Conservation (phyloP, 1,140 invertebrate genomes). For the Sycobia sp. region DNA sequence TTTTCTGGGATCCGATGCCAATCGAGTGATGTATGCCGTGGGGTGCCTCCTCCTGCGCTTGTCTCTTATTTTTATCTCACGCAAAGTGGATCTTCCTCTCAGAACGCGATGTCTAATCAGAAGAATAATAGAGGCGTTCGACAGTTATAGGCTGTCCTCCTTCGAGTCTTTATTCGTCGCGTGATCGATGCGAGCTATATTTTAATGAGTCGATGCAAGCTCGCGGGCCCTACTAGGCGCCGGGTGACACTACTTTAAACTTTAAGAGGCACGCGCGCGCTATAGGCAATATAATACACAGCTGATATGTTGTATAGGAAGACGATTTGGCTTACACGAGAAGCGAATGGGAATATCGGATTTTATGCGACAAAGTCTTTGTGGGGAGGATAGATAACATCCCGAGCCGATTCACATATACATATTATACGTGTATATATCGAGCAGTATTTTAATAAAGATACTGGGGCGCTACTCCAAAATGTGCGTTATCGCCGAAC, state of each 20-base stretch:
- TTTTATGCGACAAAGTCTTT: too few species aligned
- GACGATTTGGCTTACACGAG: not conserved
- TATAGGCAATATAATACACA: too few species aligned
- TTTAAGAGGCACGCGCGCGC: not conserved
- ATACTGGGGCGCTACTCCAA: too few species aligned
- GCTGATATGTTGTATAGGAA: not conserved
- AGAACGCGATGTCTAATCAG: slow-evolving; percentile 17
- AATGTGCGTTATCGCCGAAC: too few species aligned
- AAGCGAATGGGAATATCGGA: too few species aligned
- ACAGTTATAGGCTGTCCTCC: too few species aligned
- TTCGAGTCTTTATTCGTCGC: not conserved
- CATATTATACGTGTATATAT: too few species aligned
- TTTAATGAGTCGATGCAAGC: slow-evolving; percentile 1
- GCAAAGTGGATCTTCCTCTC: slow-evolving; percentile 15
- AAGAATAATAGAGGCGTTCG: slow-evolving; percentile 23
- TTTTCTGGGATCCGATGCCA: slow-evolving; percentile 28
- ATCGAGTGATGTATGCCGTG: slow-evolving; percentile 27
- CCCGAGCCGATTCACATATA: too few species aligned
- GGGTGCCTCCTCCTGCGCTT: not conserved
- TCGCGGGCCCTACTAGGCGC: not conserved
- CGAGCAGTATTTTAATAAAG: too few species aligned
- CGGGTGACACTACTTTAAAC: too few species aligned
- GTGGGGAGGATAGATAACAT: too few species aligned
- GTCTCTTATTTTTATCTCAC: slow-evolving; percentile 10
- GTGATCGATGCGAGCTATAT: too few species aligned